A percentile compares a stretch with the other conserved stretches of the same genome.
Evolutionary conservation across 2,888 invertebrate genomes (phyloP).

Genomic region (Synergus gifuensis): DNA sequence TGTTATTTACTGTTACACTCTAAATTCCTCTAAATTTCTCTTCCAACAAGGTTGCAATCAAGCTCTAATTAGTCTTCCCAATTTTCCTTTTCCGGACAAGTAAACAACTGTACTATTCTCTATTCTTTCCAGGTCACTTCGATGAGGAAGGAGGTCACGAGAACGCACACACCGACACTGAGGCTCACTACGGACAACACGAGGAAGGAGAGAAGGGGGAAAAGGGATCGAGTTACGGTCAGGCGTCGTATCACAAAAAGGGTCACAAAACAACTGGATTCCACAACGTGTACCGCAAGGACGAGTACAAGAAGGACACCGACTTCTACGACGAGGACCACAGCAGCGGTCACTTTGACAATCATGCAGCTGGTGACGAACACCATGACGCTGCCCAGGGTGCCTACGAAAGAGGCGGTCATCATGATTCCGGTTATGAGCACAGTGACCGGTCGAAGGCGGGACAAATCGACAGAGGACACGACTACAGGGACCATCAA

Average conservation of each 20-base stretch:
- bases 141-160: slow-evolving; percentile 80
- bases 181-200: slow-evolving; percentile 80
- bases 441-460: slow-evolving; percentile 80
- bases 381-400: slow-evolving; percentile 81
- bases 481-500: slow-evolving; percentile 79
- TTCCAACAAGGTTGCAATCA: not conserved
- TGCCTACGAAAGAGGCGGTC: slow-evolving; percentile 80
- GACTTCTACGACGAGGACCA: slow-evolving; percentile 87
- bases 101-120: slow-evolving; percentile 44
- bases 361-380: slow-evolving; percentile 81
- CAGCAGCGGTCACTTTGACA: slow-evolving; percentile 83
- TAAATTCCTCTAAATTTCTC: not conserved
- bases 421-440: slow-evolving; percentile 79
- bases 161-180: slow-evolving; percentile 80
- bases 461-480: slow-evolving; percentile 81
- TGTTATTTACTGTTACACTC: no score
- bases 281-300: slow-evolving; percentile 87
- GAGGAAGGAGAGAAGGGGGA: slow-evolving; percentile 79
- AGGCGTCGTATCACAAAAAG: slow-evolving; percentile 83
- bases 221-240: slow-evolving; percentile 81
- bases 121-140: slow-evolving; percentile 76
- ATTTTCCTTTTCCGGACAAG: slow-evolving; percentile 50
- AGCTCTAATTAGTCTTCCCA: slow-evolving; percentile 15
- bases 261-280: slow-evolving; percentile 86
- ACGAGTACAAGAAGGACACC: slow-evolving; percentile 88